phyloP scores from a whole-genome alignment of 2,888 invertebrate species.

The Platynereis dumerilii region DNA sequence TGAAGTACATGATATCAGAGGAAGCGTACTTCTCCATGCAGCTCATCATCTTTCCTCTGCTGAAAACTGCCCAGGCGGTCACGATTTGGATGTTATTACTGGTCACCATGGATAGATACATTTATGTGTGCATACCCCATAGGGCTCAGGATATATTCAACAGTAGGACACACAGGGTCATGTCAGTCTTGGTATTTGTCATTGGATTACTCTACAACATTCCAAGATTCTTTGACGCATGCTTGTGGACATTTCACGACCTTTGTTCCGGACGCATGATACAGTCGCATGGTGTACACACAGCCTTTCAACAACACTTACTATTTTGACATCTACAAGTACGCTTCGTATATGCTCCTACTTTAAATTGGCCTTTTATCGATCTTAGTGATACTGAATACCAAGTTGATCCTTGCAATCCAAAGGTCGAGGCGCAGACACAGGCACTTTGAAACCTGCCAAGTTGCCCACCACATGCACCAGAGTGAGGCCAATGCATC shows the following conservation, averaged over 20 bases:
- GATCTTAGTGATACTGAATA: constrained; percentile 31
- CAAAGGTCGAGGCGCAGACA: constrained; percentile 23
- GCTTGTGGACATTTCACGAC: constrained; percentile 22
- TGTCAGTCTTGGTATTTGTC: constrained; percentile 26
- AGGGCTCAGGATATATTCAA: constrained; percentile 31
- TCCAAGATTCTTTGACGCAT: constrained; percentile 35
- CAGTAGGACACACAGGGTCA: constrained; percentile 15
- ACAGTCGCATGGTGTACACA: constrained; percentile 19
- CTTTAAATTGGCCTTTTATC: constrained; percentile 35
- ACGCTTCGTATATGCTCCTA: constrained; percentile 30
- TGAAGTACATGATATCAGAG: constrained; percentile 29
- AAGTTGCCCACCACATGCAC: background rate
- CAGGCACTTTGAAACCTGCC: background rate
- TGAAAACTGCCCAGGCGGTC: constrained; percentile 36
- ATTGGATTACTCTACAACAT: constrained; percentile 32
- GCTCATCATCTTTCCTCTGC: constrained; percentile 32
- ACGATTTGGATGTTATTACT: constrained; percentile 39
- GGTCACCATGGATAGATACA: constrained; percentile 37
- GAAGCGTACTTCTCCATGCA: constrained; percentile 27
- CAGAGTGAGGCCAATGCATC: constrained; percentile 37
- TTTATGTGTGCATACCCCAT: constrained; percentile 35
- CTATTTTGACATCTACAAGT: constrained; percentile 34
- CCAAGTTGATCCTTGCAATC: constrained; percentile 33
- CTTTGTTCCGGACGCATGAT: constrained; percentile 9
- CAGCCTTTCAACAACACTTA: constrained; percentile 25